Percentiles rank a stretch among this genome's conserved stretches.
Conservation (phyloP, 2,113 vertebrate species). For the Sinocyclocheilus anshuiensis region DNA sequence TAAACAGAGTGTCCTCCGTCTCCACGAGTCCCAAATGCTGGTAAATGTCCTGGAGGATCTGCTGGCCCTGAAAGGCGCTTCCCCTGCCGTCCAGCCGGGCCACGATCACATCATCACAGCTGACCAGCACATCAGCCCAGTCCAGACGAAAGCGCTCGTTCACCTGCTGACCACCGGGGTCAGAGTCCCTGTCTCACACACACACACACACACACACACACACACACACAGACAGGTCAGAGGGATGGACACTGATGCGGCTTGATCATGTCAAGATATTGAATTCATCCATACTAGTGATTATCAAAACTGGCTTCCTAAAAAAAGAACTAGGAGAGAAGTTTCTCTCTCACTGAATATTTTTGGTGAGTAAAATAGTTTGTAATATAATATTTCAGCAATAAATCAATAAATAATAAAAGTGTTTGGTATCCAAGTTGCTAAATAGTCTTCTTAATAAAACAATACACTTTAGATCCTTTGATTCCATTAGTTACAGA, state of each 20-base stretch:
- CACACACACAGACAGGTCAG: too few species aligned
- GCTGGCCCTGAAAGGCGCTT: slow-evolving; percentile 93
- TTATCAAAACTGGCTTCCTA: too few species aligned
- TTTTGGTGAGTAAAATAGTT: too few species aligned
- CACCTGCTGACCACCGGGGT: slow-evolving; percentile 90
- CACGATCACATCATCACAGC: slow-evolving; percentile 86
- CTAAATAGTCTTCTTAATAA: too few species aligned
- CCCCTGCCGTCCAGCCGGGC: slow-evolving; percentile 93
- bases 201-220: neutral
- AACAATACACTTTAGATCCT: too few species aligned
- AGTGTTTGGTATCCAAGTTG: too few species aligned
- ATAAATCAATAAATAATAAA: too few species aligned
- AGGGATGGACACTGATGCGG: neutral
- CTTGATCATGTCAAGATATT: neutral
- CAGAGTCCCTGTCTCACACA: slow-evolving; percentile 77
- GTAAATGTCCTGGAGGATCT: slow-evolving; percentile 90
- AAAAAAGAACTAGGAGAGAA: too few species aligned
- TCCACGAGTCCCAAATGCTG: slow-evolving; percentile 87
- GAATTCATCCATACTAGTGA: too few species aligned
- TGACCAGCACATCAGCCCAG: slow-evolving; percentile 94
- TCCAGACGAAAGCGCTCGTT: slow-evolving; percentile 86
- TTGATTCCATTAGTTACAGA: too few species aligned
- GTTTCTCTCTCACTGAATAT: too few species aligned
- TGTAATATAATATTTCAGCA: too few species aligned
- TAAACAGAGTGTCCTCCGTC: slow-evolving; percentile 88